Evolutionary conservation across 2,888 invertebrate species (phyloP), one percentile per base, ranked within the genome.

Genomic region (Lingula anatina): DNA sequence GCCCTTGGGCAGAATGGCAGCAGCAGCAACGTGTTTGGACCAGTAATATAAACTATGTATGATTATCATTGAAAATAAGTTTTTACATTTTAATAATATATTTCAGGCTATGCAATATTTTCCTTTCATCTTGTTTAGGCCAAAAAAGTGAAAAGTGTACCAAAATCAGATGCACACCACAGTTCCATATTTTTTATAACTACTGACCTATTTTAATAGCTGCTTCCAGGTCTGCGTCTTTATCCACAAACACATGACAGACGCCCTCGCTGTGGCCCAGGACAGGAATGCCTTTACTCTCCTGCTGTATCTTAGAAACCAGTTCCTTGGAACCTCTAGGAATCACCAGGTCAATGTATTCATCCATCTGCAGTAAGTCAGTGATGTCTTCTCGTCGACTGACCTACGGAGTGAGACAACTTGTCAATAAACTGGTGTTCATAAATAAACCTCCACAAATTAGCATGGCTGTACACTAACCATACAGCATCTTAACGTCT

Each of bases 251-350:
- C 0, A 97, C 95, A 73, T 99, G 97, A 69, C 99, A 99, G 55
- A 99, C 87, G 31, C 99, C 99, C 79, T 99, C 97, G 46, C 96
- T 93, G 73, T 99, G 99, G 1, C 99, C 99, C 60, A 99, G 81
- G 0, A 99, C 99, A 0, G 99, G 97, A 65, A 99, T 96, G 56
- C 79, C 79, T 56, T 79, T 77, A 26, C 92, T 92, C 71, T 90
- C 86, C 28, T 63, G 44, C 56, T 73, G 66, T 39, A 78, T 75
- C 25, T 65, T 64, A 47, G 89, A 83, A 0, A 99, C 96, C 47
- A 99, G 81, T 1, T 96, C 91, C 26, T 88, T 88, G 15, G 96
- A 96, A 0, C 99, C 99, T 48, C 99, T 84, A 0, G 99, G 99
- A 61, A 99, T 97, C 40, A 99, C 92, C 59, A 99, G 82, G 79